phyloP scores from a whole-genome alignment of 2,113 vertebrate genomes.

The Eulemur macaco region DNA sequence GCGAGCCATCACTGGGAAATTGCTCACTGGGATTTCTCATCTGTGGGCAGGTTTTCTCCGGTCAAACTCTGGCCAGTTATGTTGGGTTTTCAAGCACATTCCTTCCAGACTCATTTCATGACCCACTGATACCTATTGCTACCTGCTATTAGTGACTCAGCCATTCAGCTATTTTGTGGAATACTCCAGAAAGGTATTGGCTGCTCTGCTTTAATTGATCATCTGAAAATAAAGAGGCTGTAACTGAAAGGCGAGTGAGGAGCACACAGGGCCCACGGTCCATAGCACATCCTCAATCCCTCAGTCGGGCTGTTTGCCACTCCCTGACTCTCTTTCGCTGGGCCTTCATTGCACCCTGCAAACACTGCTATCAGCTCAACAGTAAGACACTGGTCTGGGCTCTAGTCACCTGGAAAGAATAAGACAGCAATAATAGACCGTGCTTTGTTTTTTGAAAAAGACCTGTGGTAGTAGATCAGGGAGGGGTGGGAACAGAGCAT shows the following conservation, averaged over 20 bases:
- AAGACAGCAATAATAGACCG: neutral
- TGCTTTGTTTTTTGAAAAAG: neutral
- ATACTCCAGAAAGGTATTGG: neutral
- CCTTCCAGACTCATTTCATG: neutral
- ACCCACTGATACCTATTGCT: neutral
- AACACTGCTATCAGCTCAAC: neutral
- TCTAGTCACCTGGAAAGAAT: neutral
- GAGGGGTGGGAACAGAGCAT: neutral
- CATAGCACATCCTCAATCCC: neutral
- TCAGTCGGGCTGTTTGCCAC: too few species aligned
- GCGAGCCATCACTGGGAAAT: neutral
- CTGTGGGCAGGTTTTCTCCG: neutral
- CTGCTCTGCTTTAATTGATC: neutral
- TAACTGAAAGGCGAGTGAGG: neutral
- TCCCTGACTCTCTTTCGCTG: neutral
- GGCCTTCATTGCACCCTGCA: neutral
- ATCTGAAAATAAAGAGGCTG: neutral
- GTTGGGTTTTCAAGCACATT: neutral
- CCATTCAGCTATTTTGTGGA: neutral
- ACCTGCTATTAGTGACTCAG: neutral
- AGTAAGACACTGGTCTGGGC: neutral
- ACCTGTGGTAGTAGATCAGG: neutral
- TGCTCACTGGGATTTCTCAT: neutral
- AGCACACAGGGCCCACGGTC: neutral
- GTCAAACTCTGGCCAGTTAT: neutral